These are phyloP conservation scores for Rhagoletis pomonella DNA, from an alignment of 1,140 invertebrate species.

Conservation along the genomic window DNA sequence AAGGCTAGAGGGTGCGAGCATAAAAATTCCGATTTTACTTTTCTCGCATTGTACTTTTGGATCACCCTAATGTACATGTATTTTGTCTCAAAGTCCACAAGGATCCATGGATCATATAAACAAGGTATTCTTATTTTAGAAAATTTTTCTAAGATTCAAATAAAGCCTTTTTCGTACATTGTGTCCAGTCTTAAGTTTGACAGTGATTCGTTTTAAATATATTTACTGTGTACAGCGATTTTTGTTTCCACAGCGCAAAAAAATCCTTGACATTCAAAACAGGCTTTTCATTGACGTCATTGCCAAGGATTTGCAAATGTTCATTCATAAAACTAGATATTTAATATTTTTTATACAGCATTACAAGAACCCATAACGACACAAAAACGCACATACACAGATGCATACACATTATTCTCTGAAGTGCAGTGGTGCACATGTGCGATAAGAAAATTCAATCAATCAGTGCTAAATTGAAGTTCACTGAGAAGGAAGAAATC, in stretches of 20 bases:
- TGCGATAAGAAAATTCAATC: slow-evolving; percentile 73
- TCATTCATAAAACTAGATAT: slow-evolving; percentile 2
- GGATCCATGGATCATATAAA: too few species aligned
- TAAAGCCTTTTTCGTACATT: too few species aligned
- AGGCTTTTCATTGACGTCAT: slow-evolving; percentile 25
- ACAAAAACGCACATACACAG: not conserved
- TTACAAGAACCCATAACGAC: not conserved
- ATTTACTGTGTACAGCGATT: too few species aligned
- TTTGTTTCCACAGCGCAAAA: not conserved
- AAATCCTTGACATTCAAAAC: not conserved
- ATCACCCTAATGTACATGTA: too few species aligned
- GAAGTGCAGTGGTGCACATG: slow-evolving; percentile 69
- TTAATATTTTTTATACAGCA: not conserved
- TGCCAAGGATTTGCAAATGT: slow-evolving; percentile 11
- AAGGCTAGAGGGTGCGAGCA: too few species aligned
- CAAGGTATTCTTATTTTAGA: too few species aligned
- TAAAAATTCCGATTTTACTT: too few species aligned
- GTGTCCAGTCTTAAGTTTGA: too few species aligned
- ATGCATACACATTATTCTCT: not conserved
- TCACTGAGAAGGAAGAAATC: slow-evolving; percentile 59
- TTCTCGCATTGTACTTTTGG: too few species aligned
- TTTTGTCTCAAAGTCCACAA: too few species aligned
- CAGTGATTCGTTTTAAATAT: too few species aligned
- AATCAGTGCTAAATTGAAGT: slow-evolving; percentile 66
- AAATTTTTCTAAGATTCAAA: too few species aligned